Base-by-base conservation (phyloP, 1,140 invertebrate species). In the Caenorhabditis briggsae region DNA sequence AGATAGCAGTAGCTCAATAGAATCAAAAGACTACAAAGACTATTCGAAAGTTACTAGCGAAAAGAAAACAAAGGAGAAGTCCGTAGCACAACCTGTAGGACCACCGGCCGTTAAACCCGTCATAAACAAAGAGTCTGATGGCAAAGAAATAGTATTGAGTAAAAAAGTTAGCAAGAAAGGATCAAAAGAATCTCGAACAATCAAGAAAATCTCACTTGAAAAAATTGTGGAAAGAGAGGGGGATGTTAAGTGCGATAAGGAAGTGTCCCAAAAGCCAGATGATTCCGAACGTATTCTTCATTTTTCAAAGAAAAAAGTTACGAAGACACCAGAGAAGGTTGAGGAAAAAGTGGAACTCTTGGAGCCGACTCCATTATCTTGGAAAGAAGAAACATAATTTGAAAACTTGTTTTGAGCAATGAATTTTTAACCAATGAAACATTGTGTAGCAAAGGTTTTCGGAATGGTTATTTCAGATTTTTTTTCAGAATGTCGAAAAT, bases 351-450 rank as follows among this genome's bases (percentile, higher is more conserved):
- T 9, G 9, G 65, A 46, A 43, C 23, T 14, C 23, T 25, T 59
- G n/a, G 65, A 74, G 18, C 41, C 33, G 46, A 74, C 65, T 74
- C 65, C 65, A n/a, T 48, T 74, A 48, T 74, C 65, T 46, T 74
- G 43, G 33, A 16, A 74, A 14, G 16, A 41, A 14, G 59, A 41
- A 64, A 11, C 25, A 58, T 58, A 18, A 8, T n/a, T 18, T 33
- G 33, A 33, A 33, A 33, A 33, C 33, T 33, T 33, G 33, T 33
- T 33, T 33, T 33, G 33, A 33, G 33, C 33, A 33, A 33, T 33
- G 33, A 33, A 33, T 33, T 33, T 33, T 33, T 33, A 33, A 2
- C 33, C 1, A 33, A 33, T 33, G 33, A 33, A 33, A 33, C 33
- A 33, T 33, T 33, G 33, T 33, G 33, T 33, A n/a, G n/a, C n/a